Base-by-base conservation (phyloP, 2,888 invertebrate genomes). In the Alviniconcha strummeri region DNA sequence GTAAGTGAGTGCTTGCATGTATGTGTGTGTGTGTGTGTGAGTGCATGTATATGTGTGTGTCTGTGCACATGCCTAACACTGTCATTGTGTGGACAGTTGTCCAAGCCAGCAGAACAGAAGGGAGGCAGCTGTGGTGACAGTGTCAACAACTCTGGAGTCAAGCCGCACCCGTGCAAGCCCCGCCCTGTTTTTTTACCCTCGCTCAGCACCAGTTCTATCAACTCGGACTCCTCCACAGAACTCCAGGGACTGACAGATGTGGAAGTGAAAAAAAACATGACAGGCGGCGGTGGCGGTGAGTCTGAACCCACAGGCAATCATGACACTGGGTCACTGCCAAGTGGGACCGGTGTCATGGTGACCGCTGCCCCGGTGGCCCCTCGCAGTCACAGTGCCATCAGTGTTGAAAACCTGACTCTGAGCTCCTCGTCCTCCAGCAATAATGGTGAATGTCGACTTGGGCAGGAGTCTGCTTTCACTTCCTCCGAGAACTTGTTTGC, bases 211-310 rank as follows among this genome's bases (percentile, higher is more conserved):
- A 67, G 78, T 6, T 60, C 83, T 11, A 76, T 60, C 67, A 75
- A 76, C 67, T 84, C 83, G 11, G 86, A 86, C 75, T 81, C 85
- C 19, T 85, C 86, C 17, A 80, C 82, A 0, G 84, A 86, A 60
- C 83, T 86, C 72, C 82, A 80, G 15, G 84, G 85, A 17, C 84
- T 85, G 81, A 85, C 84, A 1, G 84, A 86, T 54, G 81, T 84
- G 3, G 87, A 87, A 57, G 19, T 84, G 52, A 86, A 84, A 60
- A 84, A 84, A 74, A 75, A 56, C 67, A 52, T 67, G 55, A 52
- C 76, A 19, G 57, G 81, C 5, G 82, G 19, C 1, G 76, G n/a
- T 11, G 69, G 75, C 6, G 77, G 55, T 6, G 82, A 82, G n/a
- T n/a, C 54, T n/a, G 67, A 67, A 52, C n/a, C 67, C 19, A 7